A percentile compares a stretch with the other conserved stretches of the same genome.
Conservation (phyloP, 2,888 invertebrate genomes). For the Agonopterix subpropinquella region DNA sequence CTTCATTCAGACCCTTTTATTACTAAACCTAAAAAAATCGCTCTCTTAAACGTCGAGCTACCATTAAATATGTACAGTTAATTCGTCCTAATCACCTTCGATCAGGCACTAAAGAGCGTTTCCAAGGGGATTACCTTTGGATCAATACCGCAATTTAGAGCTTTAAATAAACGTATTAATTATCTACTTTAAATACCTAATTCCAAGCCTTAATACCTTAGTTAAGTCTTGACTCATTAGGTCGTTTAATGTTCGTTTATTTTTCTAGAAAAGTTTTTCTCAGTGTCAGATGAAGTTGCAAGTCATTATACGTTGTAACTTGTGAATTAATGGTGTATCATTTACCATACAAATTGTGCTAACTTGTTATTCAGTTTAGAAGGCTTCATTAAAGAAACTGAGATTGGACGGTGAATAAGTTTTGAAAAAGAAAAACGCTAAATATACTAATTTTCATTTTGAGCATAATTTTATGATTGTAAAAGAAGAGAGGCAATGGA, state of each 20-base stretch:
- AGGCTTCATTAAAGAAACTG: no score
- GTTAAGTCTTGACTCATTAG: conserved; percentile 7
- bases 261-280: not conserved
- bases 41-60: conserved; percentile 17
- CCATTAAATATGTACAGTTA: conserved; percentile 35
- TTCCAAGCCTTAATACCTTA: conserved; percentile 19
- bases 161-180: conserved; percentile 26
- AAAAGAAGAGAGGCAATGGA: no score
- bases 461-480: no score
- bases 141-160: conserved; percentile 33
- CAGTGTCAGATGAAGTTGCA: no score
- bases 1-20: not conserved
- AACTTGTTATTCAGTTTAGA: no score
- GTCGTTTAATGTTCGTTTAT: not conserved
- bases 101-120: conserved; percentile 34
- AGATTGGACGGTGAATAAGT: no score
- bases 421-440: no score
- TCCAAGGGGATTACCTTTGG: conserved; percentile 26
- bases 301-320: no score
- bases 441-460: no score
- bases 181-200: conserved; percentile 27
- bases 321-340: no score
- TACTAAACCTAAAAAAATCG: not conserved
- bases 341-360: no score
- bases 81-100: conserved; percentile 38